These are phyloP conservation scores for Cyphomyrmex costatus DNA, from an alignment of 1,140 invertebrate species.

Conservation along the genomic window DNA sequence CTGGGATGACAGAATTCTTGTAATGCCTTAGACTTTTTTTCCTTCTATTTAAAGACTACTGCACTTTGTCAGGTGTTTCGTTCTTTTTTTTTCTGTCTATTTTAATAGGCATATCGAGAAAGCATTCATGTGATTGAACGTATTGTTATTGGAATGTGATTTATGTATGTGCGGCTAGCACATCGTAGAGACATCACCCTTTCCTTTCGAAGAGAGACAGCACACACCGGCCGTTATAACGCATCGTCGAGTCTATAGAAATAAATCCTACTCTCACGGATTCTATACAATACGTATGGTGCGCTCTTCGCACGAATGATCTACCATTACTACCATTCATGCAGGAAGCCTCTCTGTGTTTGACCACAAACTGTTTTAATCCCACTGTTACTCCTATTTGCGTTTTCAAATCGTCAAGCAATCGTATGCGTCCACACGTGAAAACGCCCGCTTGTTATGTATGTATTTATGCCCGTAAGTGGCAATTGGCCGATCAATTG, in stretches of 20 bases:
- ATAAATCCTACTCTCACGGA: slow-evolving; percentile 66
- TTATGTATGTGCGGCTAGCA: not conserved
- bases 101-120: not conserved
- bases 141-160: slow-evolving; percentile 45
- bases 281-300: slow-evolving; percentile 67
- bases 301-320: slow-evolving; percentile 71
- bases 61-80: not conserved
- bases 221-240: slow-evolving; percentile 67
- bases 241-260: slow-evolving; percentile 73
- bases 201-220: slow-evolving; percentile 20
- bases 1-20: not conserved
- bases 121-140: not conserved
- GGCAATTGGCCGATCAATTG: slow-evolving; percentile 55
- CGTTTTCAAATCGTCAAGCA: slow-evolving; percentile 74
- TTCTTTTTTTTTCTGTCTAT: not conserved
- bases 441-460: slow-evolving; percentile 46
- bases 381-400: slow-evolving; percentile 78
- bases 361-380: slow-evolving; percentile 80
- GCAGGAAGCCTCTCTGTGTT: slow-evolving; percentile 74
- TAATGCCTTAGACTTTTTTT: not conserved
- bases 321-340: slow-evolving; percentile 74
- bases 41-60: not conserved
- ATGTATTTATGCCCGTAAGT: slow-evolving; percentile 51
- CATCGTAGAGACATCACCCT: slow-evolving; percentile 45
- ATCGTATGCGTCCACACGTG: slow-evolving; percentile 50